Evolutionary conservation across 1,140 invertebrate species (phyloP), one percentile per base, ranked within the genome.

Genomic region (Cotesia glomerata): DNA sequence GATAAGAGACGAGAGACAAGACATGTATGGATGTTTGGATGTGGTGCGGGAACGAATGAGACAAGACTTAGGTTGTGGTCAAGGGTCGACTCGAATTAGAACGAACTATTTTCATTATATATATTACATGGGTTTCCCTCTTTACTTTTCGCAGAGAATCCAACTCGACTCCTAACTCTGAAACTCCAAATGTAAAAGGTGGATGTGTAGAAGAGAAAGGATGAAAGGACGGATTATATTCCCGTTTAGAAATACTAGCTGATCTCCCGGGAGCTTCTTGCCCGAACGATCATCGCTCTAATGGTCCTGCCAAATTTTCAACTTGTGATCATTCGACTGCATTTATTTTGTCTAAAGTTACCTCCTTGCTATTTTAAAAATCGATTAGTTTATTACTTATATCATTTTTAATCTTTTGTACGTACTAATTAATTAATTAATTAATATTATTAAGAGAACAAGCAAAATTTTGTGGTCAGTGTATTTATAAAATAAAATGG

Each of bases 71-170:
- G 58, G 11, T 75, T 76, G 75, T 73, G 79, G 79, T 81, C 81
- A 78, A 77, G 78, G 80, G 79, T 78, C 77, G 78, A 69, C 73
- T 62, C 69, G 78, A 82, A 84, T 83, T 82, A 81, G 79, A 65
- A 80, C 76, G 79, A 77, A 74, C 77, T 76, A 83, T 84, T 84
- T 83, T 82, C 82, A 84, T 83, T 82, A 83, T 75, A 77, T 63
- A 63, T 81, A 84, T 83, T 82, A 83, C 76, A 77, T 63, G 61
- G 69, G 69, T 63, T 74, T 69, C 66, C 74, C 62, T 71, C 62
- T 72, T 26, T 26, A 26, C 26, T 26, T 72, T 54, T 59, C 71
- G 18, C 64, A 63, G 74, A 74, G 73, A 65, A 65, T 58, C 52
- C 67, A 26, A 35, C 16, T 45, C 39, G 39, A 45, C 39, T 45